Evolutionary conservation across 2,888 invertebrate genomes (phyloP).

Genomic region (Sphaeridia pumilis): DNA sequence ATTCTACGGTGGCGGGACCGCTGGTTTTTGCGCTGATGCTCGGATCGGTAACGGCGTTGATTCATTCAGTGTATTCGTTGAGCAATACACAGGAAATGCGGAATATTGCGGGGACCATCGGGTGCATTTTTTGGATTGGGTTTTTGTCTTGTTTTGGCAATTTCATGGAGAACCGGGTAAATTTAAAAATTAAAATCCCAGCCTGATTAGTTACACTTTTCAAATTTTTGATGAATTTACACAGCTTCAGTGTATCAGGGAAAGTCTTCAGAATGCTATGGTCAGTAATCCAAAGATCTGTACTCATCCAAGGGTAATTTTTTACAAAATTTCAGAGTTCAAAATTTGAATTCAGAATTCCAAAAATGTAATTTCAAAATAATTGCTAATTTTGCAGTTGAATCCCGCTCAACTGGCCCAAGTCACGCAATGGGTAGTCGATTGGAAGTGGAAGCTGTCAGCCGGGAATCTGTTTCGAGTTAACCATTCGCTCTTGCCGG

Average conservation of each 20-base stretch:
- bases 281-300: no score
- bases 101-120: slow-evolving; percentile 6
- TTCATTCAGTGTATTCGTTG: slow-evolving; percentile 8
- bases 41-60: not conserved
- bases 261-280: not conserved
- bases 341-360: no score
- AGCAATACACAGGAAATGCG: not conserved
- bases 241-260: not conserved
- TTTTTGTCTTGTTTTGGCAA: slow-evolving; percentile 9
- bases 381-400: not conserved
- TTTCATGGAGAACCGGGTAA: slow-evolving; percentile 9
- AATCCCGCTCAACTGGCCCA: not conserved
- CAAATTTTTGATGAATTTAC: no score
- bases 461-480: slow-evolving; percentile 3
- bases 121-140: slow-evolving; percentile 6
- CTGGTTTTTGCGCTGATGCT: not conserved
- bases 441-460: slow-evolving; percentile 7
- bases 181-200: no score
- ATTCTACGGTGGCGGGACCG: slow-evolving; percentile 3
- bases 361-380: not conserved
- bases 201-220: not conserved
- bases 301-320: no score
- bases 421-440: slow-evolving; percentile 1
- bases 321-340: no score
- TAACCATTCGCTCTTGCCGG: slow-evolving; percentile 5